Conservation (phyloP, 2,888 invertebrate species). For the Rhorus exstirpatorius region DNA sequence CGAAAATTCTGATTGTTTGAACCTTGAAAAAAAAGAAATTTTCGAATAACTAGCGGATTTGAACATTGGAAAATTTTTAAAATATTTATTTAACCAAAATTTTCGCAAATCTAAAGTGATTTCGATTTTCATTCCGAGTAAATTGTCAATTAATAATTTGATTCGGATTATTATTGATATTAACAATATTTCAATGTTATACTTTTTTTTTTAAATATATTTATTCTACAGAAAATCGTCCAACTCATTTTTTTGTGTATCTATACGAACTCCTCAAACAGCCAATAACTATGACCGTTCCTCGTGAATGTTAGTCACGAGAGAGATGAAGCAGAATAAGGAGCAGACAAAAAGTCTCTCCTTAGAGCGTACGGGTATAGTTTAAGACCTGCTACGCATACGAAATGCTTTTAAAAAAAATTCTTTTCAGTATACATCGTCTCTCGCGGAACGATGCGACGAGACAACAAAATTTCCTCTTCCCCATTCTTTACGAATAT, state of each 20-base stretch:
- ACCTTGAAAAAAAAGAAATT: too few relatives aligned
- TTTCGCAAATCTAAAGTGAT: too few relatives aligned
- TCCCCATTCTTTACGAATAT: slow-evolving; percentile 54
- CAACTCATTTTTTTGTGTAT: neutral
- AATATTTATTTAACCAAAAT: too few relatives aligned
- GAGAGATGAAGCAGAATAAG: slow-evolving; percentile 43
- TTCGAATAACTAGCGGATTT: too few relatives aligned
- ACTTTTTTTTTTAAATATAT: too few relatives aligned
- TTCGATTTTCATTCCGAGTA: too few relatives aligned
- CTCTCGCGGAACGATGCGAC: slow-evolving; percentile 22
- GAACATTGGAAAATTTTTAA: too few relatives aligned
- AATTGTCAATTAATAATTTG: too few relatives aligned
- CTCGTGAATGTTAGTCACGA: neutral
- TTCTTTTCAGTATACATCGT: slow-evolving; percentile 62
- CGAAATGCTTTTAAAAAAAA: slow-evolving; percentile 65
- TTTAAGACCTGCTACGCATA: slow-evolving; percentile 67
- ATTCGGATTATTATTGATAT: too few relatives aligned
- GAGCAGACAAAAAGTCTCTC: slow-evolving; percentile 41
- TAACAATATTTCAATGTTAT: too few relatives aligned
- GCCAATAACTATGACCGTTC: slow-evolving; percentile 17
- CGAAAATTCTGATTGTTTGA: neutral
- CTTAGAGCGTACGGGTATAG: slow-evolving; percentile 57
- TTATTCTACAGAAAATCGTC: neutral
- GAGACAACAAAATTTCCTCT: slow-evolving; percentile 64
- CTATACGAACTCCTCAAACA: neutral